These are phyloP conservation scores for Aleiodes testaceus DNA, from an alignment of 2,888 invertebrate species.

Conservation along the genomic window DNA sequence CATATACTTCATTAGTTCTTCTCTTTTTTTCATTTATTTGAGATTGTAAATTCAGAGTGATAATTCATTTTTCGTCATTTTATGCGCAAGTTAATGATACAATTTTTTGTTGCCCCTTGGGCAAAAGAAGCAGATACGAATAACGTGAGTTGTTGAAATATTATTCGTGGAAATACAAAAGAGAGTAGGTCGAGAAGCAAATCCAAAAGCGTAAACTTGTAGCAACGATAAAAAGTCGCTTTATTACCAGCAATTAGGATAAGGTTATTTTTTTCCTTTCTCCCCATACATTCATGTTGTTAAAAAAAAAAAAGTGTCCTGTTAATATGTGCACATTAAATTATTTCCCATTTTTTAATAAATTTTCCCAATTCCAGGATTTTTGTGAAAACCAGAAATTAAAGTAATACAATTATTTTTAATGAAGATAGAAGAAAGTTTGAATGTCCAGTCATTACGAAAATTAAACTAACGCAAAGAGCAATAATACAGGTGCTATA, in stretches of 20 bases:
- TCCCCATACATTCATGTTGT: background rate
- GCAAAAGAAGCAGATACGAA: background rate
- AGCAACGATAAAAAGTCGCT: conserved; percentile 63
- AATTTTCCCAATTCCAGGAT: background rate
- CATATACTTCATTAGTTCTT: conserved; percentile 18
- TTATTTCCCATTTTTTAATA: conserved; percentile 2
- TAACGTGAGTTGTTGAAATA: background rate
- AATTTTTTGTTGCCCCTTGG: conserved; percentile 14
- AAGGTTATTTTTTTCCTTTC: conserved; percentile 50
- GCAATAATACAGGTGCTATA: conserved; percentile 34
- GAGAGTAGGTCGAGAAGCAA: conserved; percentile 43
- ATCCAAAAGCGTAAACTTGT: conserved; percentile 31
- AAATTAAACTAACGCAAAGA: conserved; percentile 15
- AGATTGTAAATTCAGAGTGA: background rate
- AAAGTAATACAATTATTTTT: conserved; percentile 15
- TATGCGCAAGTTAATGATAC: background rate
- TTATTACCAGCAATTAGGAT: conserved; percentile 70
- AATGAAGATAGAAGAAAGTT: conserved; percentile 30
- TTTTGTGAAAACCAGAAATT: background rate
- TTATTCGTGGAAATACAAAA: conserved; percentile 54
- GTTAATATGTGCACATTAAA: conserved; percentile 13
- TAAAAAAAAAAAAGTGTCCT: background rate
- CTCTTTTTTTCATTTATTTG: background rate
- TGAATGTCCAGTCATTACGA: conserved; percentile 30
- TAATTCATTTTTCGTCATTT: conserved; percentile 8